These are phyloP conservation scores for Eulithis prunata DNA, from an alignment of 2,888 invertebrate genomes.

Conservation along the genomic window DNA sequence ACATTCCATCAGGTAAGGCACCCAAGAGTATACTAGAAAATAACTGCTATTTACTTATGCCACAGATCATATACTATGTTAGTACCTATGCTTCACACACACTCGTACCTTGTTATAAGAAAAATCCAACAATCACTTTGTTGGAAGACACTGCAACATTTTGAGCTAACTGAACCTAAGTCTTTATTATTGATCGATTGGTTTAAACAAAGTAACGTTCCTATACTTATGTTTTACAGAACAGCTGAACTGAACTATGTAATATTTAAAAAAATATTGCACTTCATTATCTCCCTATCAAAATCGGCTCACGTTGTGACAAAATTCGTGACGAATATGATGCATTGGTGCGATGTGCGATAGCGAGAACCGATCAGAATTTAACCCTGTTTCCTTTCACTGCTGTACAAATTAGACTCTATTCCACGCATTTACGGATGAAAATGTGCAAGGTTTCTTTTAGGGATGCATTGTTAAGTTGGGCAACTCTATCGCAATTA, in stretches of 20 bases:
- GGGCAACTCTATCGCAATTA: constrained; percentile 68
- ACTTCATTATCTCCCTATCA: constrained; percentile 67
- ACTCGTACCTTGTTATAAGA: no score
- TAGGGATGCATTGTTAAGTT: constrained; percentile 23
- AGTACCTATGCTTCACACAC: no score
- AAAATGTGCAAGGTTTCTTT: constrained; percentile 11
- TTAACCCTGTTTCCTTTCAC: constrained; percentile 24
- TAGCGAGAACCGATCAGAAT: constrained; percentile 60
- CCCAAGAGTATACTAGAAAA: no score
- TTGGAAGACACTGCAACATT: no score
- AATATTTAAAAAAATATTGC: constrained; percentile 54
- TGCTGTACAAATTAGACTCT: constrained; percentile 46
- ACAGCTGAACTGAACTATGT: constrained; percentile 48
- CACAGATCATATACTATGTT: no score
- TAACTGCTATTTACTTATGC: neutral
- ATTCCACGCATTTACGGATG: constrained; percentile 27
- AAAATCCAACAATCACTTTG: no score
- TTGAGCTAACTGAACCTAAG: no score
- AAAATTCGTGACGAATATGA: constrained; percentile 80
- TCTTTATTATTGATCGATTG: constrained; percentile 8
- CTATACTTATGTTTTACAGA: constrained; percentile 20
- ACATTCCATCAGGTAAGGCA: no score
- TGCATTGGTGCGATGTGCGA: constrained; percentile 75
- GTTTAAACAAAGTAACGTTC: neutral
- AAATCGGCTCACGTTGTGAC: constrained; percentile 61